A percentile compares a stretch with the other conserved stretches of the same genome.
Conservation (phyloP, 2,888 invertebrate species). For the Chromoteleia sp. region DNA sequence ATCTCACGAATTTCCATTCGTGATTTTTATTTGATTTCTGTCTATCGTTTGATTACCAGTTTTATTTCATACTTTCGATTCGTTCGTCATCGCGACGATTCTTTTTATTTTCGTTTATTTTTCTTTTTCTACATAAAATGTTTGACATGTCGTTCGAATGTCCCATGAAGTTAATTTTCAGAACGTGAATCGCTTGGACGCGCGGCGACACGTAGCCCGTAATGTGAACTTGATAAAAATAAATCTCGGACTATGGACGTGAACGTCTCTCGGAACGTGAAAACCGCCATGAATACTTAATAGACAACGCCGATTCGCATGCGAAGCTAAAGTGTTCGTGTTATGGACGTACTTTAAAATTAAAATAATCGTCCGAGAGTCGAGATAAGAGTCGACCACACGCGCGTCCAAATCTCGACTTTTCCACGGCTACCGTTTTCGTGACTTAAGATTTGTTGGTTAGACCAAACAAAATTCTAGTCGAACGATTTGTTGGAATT, state of each 20-base stretch:
- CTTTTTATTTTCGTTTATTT: too few relatives aligned
- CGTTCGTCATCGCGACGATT: too few relatives aligned
- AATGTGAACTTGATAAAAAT: slow-evolving; percentile 74
- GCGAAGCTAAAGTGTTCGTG: slow-evolving; percentile 79
- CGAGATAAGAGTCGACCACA: slow-evolving; percentile 49
- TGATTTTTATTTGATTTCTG: too few relatives aligned
- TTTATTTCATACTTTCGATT: too few relatives aligned
- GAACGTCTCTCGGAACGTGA: slow-evolving; percentile 66
- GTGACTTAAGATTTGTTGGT: not conserved
- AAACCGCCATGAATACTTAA: slow-evolving; percentile 76
- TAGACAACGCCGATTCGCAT: slow-evolving; percentile 70
- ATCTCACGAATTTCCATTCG: too few relatives aligned
- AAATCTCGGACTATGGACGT: slow-evolving; percentile 71
- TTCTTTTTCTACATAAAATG: not conserved
- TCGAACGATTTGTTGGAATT: slow-evolving; percentile 44
- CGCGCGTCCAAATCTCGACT: slow-evolving; percentile 3
- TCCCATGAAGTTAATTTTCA: slow-evolving; percentile 47
- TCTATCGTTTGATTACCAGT: too few relatives aligned
- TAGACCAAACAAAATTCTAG: slow-evolving; percentile 2
- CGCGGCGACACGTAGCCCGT: slow-evolving; percentile 72
- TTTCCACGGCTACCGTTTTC: slow-evolving; percentile 30
- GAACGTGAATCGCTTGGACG: slow-evolving; percentile 55
- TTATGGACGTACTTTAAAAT: slow-evolving; percentile 76
- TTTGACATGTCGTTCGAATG: not conserved
- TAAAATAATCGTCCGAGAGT: slow-evolving; percentile 50